Conservation (phyloP, 2,888 invertebrate species). For the Callyntrura guangdongensis region DNA sequence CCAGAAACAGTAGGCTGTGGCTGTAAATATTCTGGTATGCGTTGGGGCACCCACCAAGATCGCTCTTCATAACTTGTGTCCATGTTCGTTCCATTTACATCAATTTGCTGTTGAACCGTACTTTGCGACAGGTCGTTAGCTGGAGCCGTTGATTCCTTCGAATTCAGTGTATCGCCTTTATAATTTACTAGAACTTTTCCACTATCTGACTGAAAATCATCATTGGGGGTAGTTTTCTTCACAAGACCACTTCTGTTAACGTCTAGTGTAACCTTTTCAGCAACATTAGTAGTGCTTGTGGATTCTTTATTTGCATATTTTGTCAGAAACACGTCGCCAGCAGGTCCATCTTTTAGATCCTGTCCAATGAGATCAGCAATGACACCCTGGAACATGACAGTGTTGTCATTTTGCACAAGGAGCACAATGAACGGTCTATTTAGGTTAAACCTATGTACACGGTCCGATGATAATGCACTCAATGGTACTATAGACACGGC, state of each 20-base stretch:
- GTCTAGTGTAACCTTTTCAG: not conserved
- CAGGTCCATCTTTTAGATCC: not conserved
- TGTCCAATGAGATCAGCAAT: slow-evolving; percentile 38
- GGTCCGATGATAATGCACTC: slow-evolving; percentile 17
- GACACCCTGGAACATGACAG: slow-evolving; percentile 52
- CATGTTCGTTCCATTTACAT: too few species aligned
- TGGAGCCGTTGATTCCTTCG: too few species aligned
- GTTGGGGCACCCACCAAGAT: slow-evolving; percentile 55
- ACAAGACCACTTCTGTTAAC: not conserved
- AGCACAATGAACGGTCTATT: slow-evolving; percentile 56
- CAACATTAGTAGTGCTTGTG: not conserved
- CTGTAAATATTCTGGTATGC: slow-evolving; percentile 47
- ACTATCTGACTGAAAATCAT: not conserved
- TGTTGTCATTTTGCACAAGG: slow-evolving; percentile 42
- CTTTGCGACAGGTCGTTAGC: too few species aligned
- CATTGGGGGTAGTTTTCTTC: not conserved
- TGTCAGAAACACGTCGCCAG: too few species aligned
- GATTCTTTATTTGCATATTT: too few species aligned
- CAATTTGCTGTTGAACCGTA: too few species aligned
- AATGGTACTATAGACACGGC: slow-evolving; percentile 35
- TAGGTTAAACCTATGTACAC: slow-evolving; percentile 4
- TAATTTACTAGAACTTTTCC: not conserved
- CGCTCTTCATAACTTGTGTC: not conserved
- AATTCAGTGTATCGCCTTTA: not conserved
- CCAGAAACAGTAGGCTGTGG: not conserved